Percentiles rank a stretch among this genome's conserved stretches.
phyloP scores from a whole-genome alignment of 1,140 invertebrate genomes.

The Heliconius hermathena region DNA sequence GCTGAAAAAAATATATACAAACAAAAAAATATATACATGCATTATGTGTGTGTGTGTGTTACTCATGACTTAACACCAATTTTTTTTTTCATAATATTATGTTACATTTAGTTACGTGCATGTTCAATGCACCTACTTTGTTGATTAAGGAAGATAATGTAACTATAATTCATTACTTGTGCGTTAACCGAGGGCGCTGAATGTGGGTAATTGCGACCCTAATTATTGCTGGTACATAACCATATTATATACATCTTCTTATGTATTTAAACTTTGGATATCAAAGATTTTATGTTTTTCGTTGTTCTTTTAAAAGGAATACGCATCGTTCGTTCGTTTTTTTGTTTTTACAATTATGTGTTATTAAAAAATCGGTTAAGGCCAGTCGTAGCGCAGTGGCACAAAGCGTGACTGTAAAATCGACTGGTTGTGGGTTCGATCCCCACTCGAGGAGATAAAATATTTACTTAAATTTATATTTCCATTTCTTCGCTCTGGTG shows the following conservation, averaged over 20 bases:
- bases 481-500: too few relatives aligned
- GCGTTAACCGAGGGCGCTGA: neutral
- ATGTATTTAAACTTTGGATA: neutral
- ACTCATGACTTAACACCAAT: neutral
- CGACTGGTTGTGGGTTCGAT: too few relatives aligned
- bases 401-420: too few relatives aligned
- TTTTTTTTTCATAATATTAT: neutral
- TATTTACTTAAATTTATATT: too few relatives aligned
- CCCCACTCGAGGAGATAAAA: too few relatives aligned
- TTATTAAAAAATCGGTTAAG: too few relatives aligned
- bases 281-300: neutral
- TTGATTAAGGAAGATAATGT: slow-evolving; percentile 15
- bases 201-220: neutral
- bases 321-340: too few relatives aligned
- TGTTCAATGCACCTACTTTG: neutral
- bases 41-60: neutral
- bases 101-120: neutral
- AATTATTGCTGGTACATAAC: neutral
- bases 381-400: too few relatives aligned
- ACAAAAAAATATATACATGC: neutral
- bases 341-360: too few relatives aligned
- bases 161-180: slow-evolving; percentile 2
- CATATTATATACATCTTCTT: neutral
- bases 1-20: neutral
- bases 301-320: too few relatives aligned